Conservation (phyloP, 2,113 vertebrate species). For the Gymnorhina tibicen region DNA sequence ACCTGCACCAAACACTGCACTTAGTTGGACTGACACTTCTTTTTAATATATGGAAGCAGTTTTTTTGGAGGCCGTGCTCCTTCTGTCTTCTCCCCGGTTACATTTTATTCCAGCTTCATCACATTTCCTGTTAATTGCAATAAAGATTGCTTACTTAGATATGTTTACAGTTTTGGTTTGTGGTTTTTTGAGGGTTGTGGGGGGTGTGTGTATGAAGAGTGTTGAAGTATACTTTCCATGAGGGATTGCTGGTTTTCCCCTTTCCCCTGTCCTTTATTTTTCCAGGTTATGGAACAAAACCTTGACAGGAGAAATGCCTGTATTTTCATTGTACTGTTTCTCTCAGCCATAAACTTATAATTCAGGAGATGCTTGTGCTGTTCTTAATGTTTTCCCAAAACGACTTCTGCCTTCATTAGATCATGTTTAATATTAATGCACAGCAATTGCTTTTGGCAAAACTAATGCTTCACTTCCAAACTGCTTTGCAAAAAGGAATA, state of each 20-base stretch:
- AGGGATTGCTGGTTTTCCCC: neutral
- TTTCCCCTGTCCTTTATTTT: neutral
- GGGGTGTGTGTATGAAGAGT: neutral
- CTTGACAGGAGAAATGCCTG: neutral
- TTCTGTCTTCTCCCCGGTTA: neutral
- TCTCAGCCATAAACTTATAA: constrained; percentile 45
- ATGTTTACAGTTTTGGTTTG: neutral
- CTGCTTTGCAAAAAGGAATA: constrained; percentile 22
- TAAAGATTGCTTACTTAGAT: neutral
- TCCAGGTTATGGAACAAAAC: neutral
- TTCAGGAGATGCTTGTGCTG: constrained; percentile 53
- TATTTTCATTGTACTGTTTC: constrained; percentile 36
- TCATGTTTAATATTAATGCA: constrained; percentile 69
- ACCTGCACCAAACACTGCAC: neutral
- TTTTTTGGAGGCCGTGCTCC: neutral
- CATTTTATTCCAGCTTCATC: neutral
- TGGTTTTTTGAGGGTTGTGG: rapidly evolving
- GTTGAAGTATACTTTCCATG: neutral
- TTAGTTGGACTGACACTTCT: neutral
- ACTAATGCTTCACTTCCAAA: constrained; percentile 37
- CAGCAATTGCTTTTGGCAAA: constrained; percentile 69
- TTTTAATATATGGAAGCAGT: neutral
- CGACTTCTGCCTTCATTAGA: constrained; percentile 63
- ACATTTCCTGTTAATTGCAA: neutral
- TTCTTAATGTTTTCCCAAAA: constrained; percentile 68